These are phyloP conservation scores for Acronicta aceris DNA, from an alignment of 2,888 invertebrate genomes.

Conservation along the genomic window DNA sequence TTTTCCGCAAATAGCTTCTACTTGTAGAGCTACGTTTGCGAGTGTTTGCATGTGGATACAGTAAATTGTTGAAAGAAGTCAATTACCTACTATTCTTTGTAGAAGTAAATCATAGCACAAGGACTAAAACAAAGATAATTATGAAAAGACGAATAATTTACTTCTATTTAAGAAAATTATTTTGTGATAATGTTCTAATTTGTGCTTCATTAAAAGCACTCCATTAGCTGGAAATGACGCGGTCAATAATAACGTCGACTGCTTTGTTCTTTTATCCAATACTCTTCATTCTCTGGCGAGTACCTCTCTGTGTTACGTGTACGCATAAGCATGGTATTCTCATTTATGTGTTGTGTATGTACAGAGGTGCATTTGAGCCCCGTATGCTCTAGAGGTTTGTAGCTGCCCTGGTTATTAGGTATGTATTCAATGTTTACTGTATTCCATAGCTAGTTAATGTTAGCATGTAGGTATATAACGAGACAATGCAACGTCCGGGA, in stretches of 20 bases:
- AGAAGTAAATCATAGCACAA: not conserved
- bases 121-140: too few species aligned
- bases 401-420: constrained; percentile 54
- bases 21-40: constrained; percentile 12
- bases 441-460: constrained; percentile 62
- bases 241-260: too few species aligned
- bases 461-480: constrained; percentile 76
- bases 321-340: constrained; percentile 68
- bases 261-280: constrained; percentile 8
- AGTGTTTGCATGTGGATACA: constrained; percentile 26
- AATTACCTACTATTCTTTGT: constrained; percentile 1
- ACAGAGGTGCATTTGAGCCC: constrained; percentile 47
- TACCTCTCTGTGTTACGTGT: constrained; percentile 55
- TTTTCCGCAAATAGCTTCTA: constrained; percentile 17
- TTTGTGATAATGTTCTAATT: too few species aligned
- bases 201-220: too few species aligned
- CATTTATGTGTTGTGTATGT: constrained; percentile 58
- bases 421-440: constrained; percentile 64
- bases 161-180: too few species aligned
- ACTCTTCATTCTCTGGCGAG: constrained; percentile 25
- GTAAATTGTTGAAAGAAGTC: not conserved
- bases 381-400: constrained; percentile 53
- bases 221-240: too few species aligned
- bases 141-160: too few species aligned
- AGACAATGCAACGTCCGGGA: constrained; percentile 79